Evolutionary conservation across 1,140 invertebrate genomes (phyloP).

Genomic region (Plodia interpunctella): DNA sequence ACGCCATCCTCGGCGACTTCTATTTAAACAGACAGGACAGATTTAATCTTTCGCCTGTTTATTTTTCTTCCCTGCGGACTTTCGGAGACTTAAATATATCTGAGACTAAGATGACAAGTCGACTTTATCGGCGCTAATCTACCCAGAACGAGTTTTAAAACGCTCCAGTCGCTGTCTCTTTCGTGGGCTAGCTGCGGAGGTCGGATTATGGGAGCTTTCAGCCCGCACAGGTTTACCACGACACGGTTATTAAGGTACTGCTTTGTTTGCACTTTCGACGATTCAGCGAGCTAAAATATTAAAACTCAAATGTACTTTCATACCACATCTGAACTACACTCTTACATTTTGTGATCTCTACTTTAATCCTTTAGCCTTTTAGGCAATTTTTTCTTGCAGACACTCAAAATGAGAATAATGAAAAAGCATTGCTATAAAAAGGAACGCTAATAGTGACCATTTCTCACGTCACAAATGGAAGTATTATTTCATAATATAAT

Average conservation of each 20-base stretch:
- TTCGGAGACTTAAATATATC: slow-evolving; percentile 48
- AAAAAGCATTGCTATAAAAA: neutral
- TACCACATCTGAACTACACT: slow-evolving; percentile 25
- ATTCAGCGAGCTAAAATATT: slow-evolving; percentile 67
- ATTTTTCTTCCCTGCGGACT: slow-evolving; percentile 55
- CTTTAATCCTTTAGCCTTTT: slow-evolving; percentile 11
- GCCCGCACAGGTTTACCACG: slow-evolving; percentile 38
- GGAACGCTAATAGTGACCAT: slow-evolving; percentile 2
- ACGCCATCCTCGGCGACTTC: slow-evolving; percentile 63
- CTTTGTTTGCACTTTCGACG: slow-evolving; percentile 63
- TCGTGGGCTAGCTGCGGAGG: slow-evolving; percentile 26
- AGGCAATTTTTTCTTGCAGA: neutral
- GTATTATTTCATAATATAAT: slow-evolving; percentile 71
- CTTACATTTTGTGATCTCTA: neutral
- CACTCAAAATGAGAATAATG: neutral
- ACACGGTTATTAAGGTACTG: slow-evolving; percentile 64
- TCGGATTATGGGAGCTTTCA: slow-evolving; percentile 64
- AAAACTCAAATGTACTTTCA: slow-evolving; percentile 40
- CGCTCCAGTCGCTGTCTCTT: slow-evolving; percentile 39
- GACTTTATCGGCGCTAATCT: slow-evolving; percentile 53
- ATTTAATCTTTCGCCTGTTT: slow-evolving; percentile 67
- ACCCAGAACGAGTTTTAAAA: slow-evolving; percentile 56
- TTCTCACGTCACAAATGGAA: slow-evolving; percentile 16
- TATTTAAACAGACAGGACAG: slow-evolving; percentile 70
- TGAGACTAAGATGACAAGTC: slow-evolving; percentile 50